These are phyloP conservation scores for Scytalopus superciliaris DNA, from an alignment of 2,113 vertebrate species.

Conservation along the genomic window DNA sequence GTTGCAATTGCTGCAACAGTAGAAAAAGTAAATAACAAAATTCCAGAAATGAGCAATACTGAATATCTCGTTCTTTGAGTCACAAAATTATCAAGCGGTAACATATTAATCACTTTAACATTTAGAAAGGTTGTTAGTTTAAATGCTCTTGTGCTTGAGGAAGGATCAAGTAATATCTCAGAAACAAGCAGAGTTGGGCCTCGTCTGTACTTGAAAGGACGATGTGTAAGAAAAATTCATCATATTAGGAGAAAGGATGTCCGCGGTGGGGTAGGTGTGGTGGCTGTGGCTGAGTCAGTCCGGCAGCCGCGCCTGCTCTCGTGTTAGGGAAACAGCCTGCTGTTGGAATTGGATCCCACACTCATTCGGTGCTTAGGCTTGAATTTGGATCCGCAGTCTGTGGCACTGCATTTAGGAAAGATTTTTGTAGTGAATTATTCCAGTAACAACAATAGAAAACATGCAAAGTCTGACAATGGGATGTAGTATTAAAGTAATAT, in stretches of 20 bases:
- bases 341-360: background rate
- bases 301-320: background rate
- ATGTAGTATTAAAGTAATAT: background rate
- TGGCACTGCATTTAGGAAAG: background rate
- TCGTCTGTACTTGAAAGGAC: slow-evolving; percentile 33
- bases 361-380: background rate
- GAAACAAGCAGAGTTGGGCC: background rate
- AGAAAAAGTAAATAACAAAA: background rate
- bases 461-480: background rate
- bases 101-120: background rate
- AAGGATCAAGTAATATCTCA: background rate
- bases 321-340: background rate
- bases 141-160: background rate
- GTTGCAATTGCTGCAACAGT: background rate
- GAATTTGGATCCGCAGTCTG: background rate
- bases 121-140: background rate
- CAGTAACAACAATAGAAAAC: background rate
- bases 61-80: slow-evolving; percentile 26
- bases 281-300: slow-evolving; percentile 12
- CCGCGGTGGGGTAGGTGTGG: background rate
- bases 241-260: background rate
- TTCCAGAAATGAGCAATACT: background rate
- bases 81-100: slow-evolving; percentile 43
- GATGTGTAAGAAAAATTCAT: background rate
- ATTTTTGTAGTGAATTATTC: background rate